Evolutionary conservation across 2,797 vertebrate species (phyloP), one percentile per base, ranked within the genome.

Genomic region (Sebastes variabilis): DNA sequence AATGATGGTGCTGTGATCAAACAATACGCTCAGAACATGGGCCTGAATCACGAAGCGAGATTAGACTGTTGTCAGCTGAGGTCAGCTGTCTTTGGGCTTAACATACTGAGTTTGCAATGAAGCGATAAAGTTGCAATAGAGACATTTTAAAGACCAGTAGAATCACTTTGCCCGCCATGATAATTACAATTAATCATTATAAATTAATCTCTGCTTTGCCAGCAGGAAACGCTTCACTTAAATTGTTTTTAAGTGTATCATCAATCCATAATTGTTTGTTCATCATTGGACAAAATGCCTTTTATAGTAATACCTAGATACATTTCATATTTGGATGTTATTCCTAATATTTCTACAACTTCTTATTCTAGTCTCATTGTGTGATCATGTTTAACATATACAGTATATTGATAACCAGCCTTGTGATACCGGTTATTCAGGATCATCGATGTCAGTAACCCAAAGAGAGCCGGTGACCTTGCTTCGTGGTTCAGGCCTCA

Each of bases 1-100:
- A 77, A 78, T 18, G 2, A 80, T 30, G 75, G 77, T 91, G 76
- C 81, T 89, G 30, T 80, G 52, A 81, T 72, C 61, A 75, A 78
- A 85, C 61, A 5, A 3, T 81, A 18, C 32, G 2, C 65, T 81
- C 70, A 29, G 61, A 77, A 81, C n/a, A 25, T 1, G 20, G 75
- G 70, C 62, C 76, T 87, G 88, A 60, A 84, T 69, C 85, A 81
- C 20, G 22, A 82, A 79, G 80, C 61, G 7, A 72, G 79, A 55
- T 58, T 5, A 42, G 56, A 38, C 2, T 8, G 16, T 73, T 22
- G 38, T 42, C 38, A 42, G 14, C 38, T 42, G 38, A 16, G 34
- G 9, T 30, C 22, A 38, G 61, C 66, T 16, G 0, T 80, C 61
- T 84, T 83, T 66, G 32, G 75, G 72, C 18, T 70, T 66, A 52